phyloP scores from a whole-genome alignment of 2,797 vertebrate species.

The Anisognathus igniventris region DNA sequence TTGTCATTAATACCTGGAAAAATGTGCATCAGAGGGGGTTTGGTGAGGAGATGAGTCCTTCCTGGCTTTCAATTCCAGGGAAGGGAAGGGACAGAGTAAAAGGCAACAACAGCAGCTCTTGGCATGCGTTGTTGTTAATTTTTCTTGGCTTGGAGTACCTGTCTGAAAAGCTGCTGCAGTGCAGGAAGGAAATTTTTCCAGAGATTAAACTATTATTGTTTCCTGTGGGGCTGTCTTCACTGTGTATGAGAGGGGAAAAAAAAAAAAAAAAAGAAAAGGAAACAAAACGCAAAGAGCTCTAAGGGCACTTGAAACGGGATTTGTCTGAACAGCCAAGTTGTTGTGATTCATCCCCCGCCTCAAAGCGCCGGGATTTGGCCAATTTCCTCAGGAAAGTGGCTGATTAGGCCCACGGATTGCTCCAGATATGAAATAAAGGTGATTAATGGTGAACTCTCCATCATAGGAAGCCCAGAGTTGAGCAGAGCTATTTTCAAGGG shows the following conservation, averaged over 20 bases:
- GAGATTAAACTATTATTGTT: slow-evolving; percentile 85
- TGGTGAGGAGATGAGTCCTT: neutral
- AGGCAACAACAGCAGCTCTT: slow-evolving; percentile 67
- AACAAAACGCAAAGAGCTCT: slow-evolving; percentile 33
- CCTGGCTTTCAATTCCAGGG: neutral
- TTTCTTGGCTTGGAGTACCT: slow-evolving; percentile 76
- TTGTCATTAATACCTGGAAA: neutral
- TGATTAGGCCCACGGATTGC: slow-evolving; percentile 76
- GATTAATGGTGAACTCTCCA: slow-evolving; percentile 75
- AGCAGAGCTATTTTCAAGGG: slow-evolving; percentile 75
- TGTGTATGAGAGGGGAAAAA: neutral
- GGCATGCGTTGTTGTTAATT: slow-evolving; percentile 68
- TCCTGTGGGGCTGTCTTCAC: slow-evolving; percentile 81
- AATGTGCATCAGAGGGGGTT: neutral
- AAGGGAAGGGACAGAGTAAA: slow-evolving; percentile 10
- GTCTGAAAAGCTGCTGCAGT: slow-evolving; percentile 69
- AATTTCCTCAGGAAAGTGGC: slow-evolving; percentile 83
- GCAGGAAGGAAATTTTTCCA: slow-evolving; percentile 84
- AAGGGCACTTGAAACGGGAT: slow-evolving; percentile 79
- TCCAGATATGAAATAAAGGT: slow-evolving; percentile 74
- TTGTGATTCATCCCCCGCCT: slow-evolving; percentile 72
- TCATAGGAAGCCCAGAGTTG: slow-evolving; percentile 73
- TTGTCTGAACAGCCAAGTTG: slow-evolving; percentile 76
- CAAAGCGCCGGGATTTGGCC: slow-evolving; percentile 70
- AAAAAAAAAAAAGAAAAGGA: neutral